Percentiles rank a stretch among this genome's conserved stretches.
phyloP scores from a whole-genome alignment of 23 tunicate genomes.

The Phallusia fumigata region DNA sequence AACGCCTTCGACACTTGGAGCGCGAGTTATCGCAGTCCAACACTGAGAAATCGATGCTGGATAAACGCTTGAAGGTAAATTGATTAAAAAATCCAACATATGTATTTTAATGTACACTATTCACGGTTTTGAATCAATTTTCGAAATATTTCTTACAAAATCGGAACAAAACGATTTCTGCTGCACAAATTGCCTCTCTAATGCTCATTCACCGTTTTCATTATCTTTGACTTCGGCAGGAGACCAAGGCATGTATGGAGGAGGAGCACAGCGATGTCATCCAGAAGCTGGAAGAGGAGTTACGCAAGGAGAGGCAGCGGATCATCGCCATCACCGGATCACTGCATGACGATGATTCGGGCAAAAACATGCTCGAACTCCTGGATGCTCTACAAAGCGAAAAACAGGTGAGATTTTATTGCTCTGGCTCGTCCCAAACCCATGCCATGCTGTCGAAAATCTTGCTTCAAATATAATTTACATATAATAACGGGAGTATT shows the following conservation, averaged over 20 bases:
- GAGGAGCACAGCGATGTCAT: conserved; percentile 30
- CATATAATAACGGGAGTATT: too few relatives aligned
- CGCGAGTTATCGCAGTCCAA: conserved; percentile 52
- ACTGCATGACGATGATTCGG: conserved; percentile 3
- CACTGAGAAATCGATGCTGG: conserved; percentile 62
- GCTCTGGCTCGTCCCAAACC: too few relatives aligned
- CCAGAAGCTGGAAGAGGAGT: conserved; percentile 52
- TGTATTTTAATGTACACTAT: too few relatives aligned
- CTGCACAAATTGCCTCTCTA: too few relatives aligned
- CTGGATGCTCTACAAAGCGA: conserved; percentile 29
- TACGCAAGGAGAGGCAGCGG: conserved; percentile 56
- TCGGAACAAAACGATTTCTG: too few relatives aligned
- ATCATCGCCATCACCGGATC: conserved; percentile 5
- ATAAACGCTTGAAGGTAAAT: conserved; percentile 69
- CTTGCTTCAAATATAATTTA: too few relatives aligned
- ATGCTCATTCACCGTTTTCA: too few relatives aligned
- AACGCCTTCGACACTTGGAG: conserved; percentile 61
- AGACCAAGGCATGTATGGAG: conserved; percentile 26
- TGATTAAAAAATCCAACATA: too few relatives aligned
- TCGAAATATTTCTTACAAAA: too few relatives aligned
- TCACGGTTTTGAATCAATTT: too few relatives aligned
- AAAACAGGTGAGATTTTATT: too few relatives aligned
- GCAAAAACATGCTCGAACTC: conserved; percentile 1
- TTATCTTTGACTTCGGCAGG: conserved; percentile 3
- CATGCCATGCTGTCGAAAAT: too few relatives aligned